A percentile compares a stretch with the other conserved stretches of the same genome.
These are phyloP conservation scores for Cephus pulcher DNA, from an alignment of 2,888 invertebrate species.

Conservation along the genomic window DNA sequence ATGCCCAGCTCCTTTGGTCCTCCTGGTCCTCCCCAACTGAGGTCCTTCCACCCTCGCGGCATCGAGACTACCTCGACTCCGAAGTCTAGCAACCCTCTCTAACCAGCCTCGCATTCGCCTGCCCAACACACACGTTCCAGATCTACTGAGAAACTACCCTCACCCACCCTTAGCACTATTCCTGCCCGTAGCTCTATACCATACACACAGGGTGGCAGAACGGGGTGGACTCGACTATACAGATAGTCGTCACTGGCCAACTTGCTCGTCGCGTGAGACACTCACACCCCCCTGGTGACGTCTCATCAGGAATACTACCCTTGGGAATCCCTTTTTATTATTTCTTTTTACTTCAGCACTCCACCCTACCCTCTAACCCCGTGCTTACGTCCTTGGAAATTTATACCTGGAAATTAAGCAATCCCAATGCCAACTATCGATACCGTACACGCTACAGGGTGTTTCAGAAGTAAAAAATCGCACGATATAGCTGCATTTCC, in stretches of 20 bases:
- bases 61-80: slow-evolving; percentile 16
- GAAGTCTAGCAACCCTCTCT: slow-evolving; percentile 18
- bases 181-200: background rate
- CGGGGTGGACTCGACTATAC: background rate
- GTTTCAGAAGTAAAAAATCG: background rate
- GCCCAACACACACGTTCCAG: slow-evolving; percentile 20
- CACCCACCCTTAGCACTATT: slow-evolving; percentile 21
- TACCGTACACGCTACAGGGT: background rate
- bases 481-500: background rate
- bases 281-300: slow-evolving; percentile 19
- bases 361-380: background rate
- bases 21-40: background rate
- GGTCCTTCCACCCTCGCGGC: slow-evolving; percentile 29
- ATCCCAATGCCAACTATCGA: background rate
- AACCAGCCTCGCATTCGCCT: slow-evolving; percentile 13
- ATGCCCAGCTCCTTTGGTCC: background rate
- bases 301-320: background rate
- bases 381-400: background rate
- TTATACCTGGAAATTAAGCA: background rate
- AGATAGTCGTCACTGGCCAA: background rate
- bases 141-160: slow-evolving; percentile 25
- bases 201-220: background rate
- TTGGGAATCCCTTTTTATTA: background rate
- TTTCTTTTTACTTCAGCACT: background rate
- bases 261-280: slow-evolving; percentile 1